Evolutionary conservation across 2,888 invertebrate species (phyloP).

Genomic region (Drosophila monieri): DNA sequence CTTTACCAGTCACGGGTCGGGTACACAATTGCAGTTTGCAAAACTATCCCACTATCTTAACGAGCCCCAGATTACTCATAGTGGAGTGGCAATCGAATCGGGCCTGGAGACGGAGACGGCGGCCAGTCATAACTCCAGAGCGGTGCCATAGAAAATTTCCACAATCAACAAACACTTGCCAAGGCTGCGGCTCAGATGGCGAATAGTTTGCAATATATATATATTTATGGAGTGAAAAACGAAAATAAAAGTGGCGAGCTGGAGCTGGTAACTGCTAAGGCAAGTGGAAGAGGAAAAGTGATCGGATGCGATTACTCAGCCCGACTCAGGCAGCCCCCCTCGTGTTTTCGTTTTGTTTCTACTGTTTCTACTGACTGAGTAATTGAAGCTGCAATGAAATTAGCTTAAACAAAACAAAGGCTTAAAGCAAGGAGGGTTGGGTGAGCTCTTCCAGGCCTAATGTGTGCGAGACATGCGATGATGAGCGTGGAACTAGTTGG

Average conservation of each 20-base stretch:
- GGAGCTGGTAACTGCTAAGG: not conserved
- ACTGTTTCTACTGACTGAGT: conserved; percentile 21
- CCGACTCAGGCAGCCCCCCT: not conserved
- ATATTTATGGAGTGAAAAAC: conserved; percentile 21
- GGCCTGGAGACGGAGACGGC: not conserved
- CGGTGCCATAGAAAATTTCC: conserved; percentile 27
- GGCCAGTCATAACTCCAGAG: conserved; percentile 18
- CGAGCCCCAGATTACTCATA: conserved; percentile 34
- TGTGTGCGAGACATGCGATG: conserved; percentile 63
- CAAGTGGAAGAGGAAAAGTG: conserved; percentile 10
- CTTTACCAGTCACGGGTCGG: not conserved
- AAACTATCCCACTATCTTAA: conserved; percentile 21
- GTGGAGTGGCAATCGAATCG: conserved; percentile 5
- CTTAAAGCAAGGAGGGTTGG: conserved; percentile 2
- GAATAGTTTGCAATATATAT: conserved; percentile 5
- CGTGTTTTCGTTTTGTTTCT: not conserved
- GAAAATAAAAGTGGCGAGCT: not conserved
- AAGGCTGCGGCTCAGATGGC: not conserved
- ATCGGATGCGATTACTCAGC: conserved; percentile 17
- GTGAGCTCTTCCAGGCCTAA: conserved; percentile 39
- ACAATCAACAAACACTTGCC: conserved; percentile 40
- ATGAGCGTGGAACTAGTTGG: conserved; percentile 17
- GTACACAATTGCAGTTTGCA: conserved; percentile 30
- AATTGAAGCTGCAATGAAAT: conserved; percentile 59
- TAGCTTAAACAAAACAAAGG: conserved; percentile 39